Evolutionary conservation across 2,888 invertebrate species (phyloP).

Genomic region (Cremastobaeus sp.): DNA sequence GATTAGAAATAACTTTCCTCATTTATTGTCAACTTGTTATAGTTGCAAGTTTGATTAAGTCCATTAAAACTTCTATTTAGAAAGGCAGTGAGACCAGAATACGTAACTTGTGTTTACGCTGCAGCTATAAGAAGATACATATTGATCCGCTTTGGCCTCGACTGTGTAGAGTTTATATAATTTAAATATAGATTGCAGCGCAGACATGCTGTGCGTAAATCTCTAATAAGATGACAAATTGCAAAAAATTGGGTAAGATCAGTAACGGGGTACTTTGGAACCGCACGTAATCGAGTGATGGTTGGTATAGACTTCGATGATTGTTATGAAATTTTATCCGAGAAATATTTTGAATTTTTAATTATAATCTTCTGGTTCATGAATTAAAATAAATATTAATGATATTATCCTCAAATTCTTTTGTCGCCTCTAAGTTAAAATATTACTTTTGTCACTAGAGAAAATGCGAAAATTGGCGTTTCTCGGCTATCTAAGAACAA

Average conservation of each 20-base stretch:
- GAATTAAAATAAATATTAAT: too few species aligned
- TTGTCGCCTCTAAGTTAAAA: too few species aligned
- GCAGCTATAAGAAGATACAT: constrained; percentile 41
- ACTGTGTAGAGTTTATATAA: constrained; percentile 34
- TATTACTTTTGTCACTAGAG: too few species aligned
- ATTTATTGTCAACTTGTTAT: constrained; percentile 23
- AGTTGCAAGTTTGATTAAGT: constrained; percentile 40
- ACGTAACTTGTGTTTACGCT: constrained; percentile 38
- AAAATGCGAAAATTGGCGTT: too few species aligned
- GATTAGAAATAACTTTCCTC: constrained; percentile 13
- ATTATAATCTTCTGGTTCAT: too few species aligned
- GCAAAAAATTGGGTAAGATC: not conserved
- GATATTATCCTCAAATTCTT: too few species aligned
- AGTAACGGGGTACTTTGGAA: not conserved
- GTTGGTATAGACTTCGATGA: too few species aligned
- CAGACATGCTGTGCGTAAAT: constrained; percentile 24
- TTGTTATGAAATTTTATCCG: too few species aligned
- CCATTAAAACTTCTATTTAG: constrained; percentile 42
- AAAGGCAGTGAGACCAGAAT: constrained; percentile 42
- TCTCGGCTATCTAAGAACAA: too few species aligned
- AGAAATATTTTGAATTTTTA: too few species aligned
- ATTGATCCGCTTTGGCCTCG: constrained; percentile 36
- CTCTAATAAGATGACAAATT: constrained; percentile 12
- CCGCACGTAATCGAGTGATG: too few species aligned
- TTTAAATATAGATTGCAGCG: constrained; percentile 39